Base-by-base conservation (phyloP, 2,888 invertebrate species). In the Cyclophora albipunctata region DNA sequence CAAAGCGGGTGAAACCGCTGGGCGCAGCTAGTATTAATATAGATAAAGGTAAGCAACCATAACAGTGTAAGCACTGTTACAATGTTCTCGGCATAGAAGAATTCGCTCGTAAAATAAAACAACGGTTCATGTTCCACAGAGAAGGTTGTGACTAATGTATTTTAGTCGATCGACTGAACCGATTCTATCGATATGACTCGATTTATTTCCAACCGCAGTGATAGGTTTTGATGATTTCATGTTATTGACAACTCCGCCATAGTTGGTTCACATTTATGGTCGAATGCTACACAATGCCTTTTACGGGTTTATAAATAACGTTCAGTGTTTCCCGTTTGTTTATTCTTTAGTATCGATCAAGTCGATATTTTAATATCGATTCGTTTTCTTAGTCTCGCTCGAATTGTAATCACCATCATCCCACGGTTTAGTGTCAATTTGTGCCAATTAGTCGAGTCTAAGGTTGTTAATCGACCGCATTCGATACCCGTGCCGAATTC, bases 151-250 rank as follows among this genome's bases (percentile, higher is more conserved):
- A 86, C 86, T 86, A 87, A 88, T 87, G 85, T 88, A 87, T 87
- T 87, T 85, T 84, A 81, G 83, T 84, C 81, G 84, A 84, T 82
- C 72, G 75, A 59, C 69, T 69, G 77, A 77, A 78, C 78, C 78
- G 85, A 87, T 86, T 82, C 81, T 80, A 83, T 81, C 82, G 84
- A 84, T 83, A 78, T 68, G 78, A 72, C 66, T 64, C 78, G 79
- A 87, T 86, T 86, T 87, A 86, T 84, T 75, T 72, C 70, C 77
- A 76, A 77, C 74, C 74, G 75, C 67, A 65, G 73, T 84, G 85
- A 85, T 84, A 77, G 83, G 84, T 84, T 82, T 78, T 71, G 79
- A 82, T 80, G 78, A 78, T 78, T 71, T 64, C 71, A 69, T 79
- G 79, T 80, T 80, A 79, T 75, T 70, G 73, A 63, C 65, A 71